These are phyloP conservation scores for Thymelicus lineola DNA, from an alignment of 2,888 invertebrate species.

Conservation along the genomic window DNA sequence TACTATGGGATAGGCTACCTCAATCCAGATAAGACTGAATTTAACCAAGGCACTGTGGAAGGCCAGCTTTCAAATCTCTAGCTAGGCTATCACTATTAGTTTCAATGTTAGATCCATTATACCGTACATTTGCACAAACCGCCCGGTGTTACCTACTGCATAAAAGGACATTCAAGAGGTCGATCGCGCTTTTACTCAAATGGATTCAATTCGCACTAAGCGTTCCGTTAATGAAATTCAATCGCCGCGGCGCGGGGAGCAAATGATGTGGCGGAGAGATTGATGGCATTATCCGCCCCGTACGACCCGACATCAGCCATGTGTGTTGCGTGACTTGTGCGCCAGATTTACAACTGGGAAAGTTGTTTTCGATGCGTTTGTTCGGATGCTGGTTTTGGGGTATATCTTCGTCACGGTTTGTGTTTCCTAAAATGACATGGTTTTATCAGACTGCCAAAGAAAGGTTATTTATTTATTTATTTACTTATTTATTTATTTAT, in stretches of 20 bases:
- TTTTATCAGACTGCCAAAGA: no score
- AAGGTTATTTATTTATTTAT: no score
- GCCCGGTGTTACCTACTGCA: slow-evolving; percentile 30
- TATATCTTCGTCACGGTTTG: no score
- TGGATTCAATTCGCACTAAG: slow-evolving; percentile 84
- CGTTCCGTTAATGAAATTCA: slow-evolving; percentile 85
- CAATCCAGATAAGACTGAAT: no score
- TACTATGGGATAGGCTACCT: no score
- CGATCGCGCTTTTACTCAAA: slow-evolving; percentile 78
- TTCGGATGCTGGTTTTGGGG: background rate
- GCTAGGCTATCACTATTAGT: background rate
- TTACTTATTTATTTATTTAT: no score
- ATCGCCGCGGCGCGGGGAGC: slow-evolving; percentile 77
- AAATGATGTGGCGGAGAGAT: slow-evolving; percentile 85
- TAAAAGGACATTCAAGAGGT: slow-evolving; percentile 51
- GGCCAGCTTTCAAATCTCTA: no score
- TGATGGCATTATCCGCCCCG: slow-evolving; percentile 61
- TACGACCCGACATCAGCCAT: slow-evolving; percentile 16
- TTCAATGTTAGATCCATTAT: background rate
- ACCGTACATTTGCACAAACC: slow-evolving; percentile 1
- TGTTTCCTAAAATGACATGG: no score
- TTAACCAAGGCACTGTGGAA: no score
- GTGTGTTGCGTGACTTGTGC: background rate
- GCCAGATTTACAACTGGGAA: slow-evolving; percentile 18
- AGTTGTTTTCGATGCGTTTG: slow-evolving; percentile 1